Evolutionary conservation across 1,140 invertebrate genomes (phyloP), one percentile per base, ranked within the genome.

Genomic region (Drosophila serrata): DNA sequence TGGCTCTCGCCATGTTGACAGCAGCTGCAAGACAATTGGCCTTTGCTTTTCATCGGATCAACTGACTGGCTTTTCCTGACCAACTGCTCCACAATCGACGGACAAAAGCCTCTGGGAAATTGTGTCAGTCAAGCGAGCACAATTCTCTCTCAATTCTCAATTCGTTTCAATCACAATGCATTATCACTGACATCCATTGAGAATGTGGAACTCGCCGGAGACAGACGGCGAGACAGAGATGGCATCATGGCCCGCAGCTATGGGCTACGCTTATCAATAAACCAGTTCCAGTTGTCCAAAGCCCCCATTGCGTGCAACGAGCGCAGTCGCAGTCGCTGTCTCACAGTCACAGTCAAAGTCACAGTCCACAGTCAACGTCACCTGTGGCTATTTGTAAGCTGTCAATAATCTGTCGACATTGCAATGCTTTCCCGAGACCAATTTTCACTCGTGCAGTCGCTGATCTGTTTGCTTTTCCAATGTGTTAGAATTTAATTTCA

Each of bases 101-200:
- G 67, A 87, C 84, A 87, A 88, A 88, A 77, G 72, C 68, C 84
- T 87, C 84, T 77, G 75, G 69, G 81, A 84, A 87, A 88, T 80
- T 73, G 80, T 87, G 84, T 62, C 84, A 87, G 63, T 64, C 51
- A 60, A 56, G 62, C 63, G 31, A 56, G 56, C 65, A 55, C 74
- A 59, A 58, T 72, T 70, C 67, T 73, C 74, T 76, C 51, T 53
- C 31, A 51, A 51, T 51, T 33, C 61, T 68, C 64, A 67, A 82
- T 82, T 86, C 65, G 68, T 69, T 80, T 77, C 82, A 87, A 82
- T 88, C 80, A 73, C 70, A 68, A 74, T 69, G 75, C 67, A 84
- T 77, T 79, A 86, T 82, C 75, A 79, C 57, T 87, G 82, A 87
- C 79, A 77, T 61, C 51, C 79, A 82, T 82, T 79, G 76, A 78